Percentiles rank a stretch among this genome's conserved stretches.
These are phyloP conservation scores for Cromileptes altivelis DNA, from an alignment of 2,113 vertebrate species.

Conservation along the genomic window DNA sequence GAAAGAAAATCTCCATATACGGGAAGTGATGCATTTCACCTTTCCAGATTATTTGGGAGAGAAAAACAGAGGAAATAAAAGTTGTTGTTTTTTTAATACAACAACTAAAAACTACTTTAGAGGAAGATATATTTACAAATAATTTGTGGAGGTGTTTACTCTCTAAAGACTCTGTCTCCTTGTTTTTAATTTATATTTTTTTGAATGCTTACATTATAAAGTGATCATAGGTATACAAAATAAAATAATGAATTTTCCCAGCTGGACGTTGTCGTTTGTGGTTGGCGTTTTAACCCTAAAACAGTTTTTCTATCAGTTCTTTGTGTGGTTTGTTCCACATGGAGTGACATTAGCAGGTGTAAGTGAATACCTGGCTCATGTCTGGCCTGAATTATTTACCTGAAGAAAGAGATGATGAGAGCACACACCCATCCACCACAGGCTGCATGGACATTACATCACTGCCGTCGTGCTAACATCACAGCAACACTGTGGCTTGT, in stretches of 20 bases:
- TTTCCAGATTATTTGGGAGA: too few species aligned
- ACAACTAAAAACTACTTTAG: too few species aligned
- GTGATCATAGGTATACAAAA: too few species aligned
- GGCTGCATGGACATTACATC: slow-evolving; percentile 43
- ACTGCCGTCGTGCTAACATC: neutral
- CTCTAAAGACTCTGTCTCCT: neutral
- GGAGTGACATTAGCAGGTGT: slow-evolving; percentile 48
- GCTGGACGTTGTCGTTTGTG: neutral
- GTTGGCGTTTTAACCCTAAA: neutral
- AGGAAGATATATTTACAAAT: too few species aligned
- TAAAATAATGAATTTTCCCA: neutral
- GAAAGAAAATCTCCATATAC: too few species aligned
- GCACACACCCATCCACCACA: slow-evolving; percentile 1
- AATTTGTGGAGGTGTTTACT: neutral
- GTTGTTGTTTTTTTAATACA: too few species aligned
- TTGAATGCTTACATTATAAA: neutral
- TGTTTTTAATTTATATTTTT: neutral
- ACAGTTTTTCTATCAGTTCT: neutral
- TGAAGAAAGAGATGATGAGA: slow-evolving; percentile 27
- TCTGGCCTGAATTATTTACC: slow-evolving; percentile 79
- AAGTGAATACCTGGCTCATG: slow-evolving; percentile 63
- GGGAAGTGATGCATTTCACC: too few species aligned
- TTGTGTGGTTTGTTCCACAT: slow-evolving; percentile 20
- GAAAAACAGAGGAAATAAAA: too few species aligned
- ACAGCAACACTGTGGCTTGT: neutral